phyloP scores from a whole-genome alignment of 2,888 invertebrate species.

The Strigamia maritima region DNA sequence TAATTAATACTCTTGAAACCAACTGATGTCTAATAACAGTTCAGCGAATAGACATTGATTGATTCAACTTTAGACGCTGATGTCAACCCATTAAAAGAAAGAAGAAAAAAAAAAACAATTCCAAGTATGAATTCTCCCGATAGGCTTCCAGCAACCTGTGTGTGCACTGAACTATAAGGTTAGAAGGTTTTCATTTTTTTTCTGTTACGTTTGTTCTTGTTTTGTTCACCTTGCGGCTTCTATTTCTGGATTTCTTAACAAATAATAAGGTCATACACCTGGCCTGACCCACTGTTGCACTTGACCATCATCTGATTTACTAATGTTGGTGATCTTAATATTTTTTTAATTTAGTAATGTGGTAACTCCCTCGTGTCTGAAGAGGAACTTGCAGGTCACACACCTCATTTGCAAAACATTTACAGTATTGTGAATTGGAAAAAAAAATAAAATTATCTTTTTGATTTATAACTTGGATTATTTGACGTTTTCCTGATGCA shows the following conservation, averaged over 20 bases:
- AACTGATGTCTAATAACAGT: not conserved
- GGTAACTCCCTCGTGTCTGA: not conserved
- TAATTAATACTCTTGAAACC: conserved; percentile 4
- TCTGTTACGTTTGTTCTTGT: not conserved
- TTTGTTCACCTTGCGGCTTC: conserved; percentile 21
- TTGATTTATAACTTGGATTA: not conserved
- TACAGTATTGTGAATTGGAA: not conserved
- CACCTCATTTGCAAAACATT: not conserved
- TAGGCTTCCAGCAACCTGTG: no score
- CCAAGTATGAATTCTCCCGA: not conserved
- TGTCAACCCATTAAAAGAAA: not conserved
- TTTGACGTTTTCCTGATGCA: not conserved
- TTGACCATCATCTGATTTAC: conserved; percentile 25
- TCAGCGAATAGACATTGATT: not conserved
- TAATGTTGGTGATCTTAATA: conserved; percentile 1
- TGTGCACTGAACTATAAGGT: not conserved
- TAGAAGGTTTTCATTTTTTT: not conserved
- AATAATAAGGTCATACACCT: conserved; percentile 11
- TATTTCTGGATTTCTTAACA: conserved; percentile 18
- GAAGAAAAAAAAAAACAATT: not conserved
- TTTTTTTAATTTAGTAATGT: not conserved
- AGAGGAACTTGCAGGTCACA: not conserved
- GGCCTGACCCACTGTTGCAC: conserved; percentile 32
- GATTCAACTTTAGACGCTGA: not conserved
- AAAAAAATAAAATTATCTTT: not conserved